phyloP scores from a whole-genome alignment of 2,797 vertebrate species.

The Poeciliopsis paucimaculata region DNA sequence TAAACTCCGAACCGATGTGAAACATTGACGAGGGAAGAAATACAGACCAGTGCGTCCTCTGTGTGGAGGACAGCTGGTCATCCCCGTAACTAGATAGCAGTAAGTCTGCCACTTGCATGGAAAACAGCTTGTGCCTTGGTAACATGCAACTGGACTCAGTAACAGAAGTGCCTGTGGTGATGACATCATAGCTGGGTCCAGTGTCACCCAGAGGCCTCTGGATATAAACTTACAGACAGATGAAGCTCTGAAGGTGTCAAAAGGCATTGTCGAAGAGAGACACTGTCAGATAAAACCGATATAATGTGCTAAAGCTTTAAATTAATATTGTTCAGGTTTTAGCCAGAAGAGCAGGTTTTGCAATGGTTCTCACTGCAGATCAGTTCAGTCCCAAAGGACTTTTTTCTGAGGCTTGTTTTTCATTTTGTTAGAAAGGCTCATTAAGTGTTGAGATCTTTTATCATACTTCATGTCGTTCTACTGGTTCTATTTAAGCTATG shows the following conservation, averaged over 20 bases:
- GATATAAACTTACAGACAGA: conserved; percentile 72
- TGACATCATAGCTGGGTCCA: conserved; percentile 65
- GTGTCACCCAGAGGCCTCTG: conserved; percentile 60
- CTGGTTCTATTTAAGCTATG: not conserved
- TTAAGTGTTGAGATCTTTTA: not conserved
- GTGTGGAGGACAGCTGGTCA: conserved; percentile 58
- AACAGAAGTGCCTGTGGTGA: conserved; percentile 42
- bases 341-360: not conserved
- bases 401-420: not conserved
- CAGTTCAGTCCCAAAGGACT: not conserved
- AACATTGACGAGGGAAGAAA: conserved; percentile 44
- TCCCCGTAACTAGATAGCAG: conserved; percentile 62
- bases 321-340: not conserved
- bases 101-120: conserved; percentile 43
- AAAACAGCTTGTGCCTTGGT: conserved; percentile 59
- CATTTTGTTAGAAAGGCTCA: not conserved
- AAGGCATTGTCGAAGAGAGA: conserved; percentile 44
- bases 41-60: conserved; percentile 14
- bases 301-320: not conserved
- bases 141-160: conserved; percentile 53
- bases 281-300: not conserved
- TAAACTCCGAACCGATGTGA: conserved; percentile 19
- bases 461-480: not conserved
- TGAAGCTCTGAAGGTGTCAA: conserved; percentile 48
- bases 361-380: not conserved